phyloP scores from a whole-genome alignment of 1,140 invertebrate species.

The Neotoxoptera formosana region DNA sequence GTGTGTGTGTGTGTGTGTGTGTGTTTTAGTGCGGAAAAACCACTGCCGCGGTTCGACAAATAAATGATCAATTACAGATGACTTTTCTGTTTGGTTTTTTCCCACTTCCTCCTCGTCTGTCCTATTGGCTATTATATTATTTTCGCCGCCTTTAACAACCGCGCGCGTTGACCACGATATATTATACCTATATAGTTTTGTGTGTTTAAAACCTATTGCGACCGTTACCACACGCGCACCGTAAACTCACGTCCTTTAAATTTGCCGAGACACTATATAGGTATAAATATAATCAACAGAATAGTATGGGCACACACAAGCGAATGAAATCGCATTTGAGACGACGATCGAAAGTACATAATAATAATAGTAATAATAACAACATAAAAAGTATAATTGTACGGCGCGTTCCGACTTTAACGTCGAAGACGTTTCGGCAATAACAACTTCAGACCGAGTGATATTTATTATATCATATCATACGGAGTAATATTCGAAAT shows the following conservation, averaged over 20 bases:
- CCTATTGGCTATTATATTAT: no score
- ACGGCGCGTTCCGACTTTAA: not conserved
- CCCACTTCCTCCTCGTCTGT: not conserved
- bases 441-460: not conserved
- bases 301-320: not conserved
- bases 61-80: conserved; percentile 14
- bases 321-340: not conserved
- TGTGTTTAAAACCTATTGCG: not conserved
- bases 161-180: not conserved
- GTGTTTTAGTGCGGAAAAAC: not conserved
- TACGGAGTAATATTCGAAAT: not conserved
- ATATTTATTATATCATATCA: not conserved
- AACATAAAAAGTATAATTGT: not conserved
- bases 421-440: not conserved
- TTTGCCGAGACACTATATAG: not conserved
- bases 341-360: not conserved
- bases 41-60: not conserved
- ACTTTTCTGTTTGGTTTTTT: not conserved
- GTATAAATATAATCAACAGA: not conserved
- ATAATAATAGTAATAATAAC: not conserved
- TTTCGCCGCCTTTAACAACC: not conserved
- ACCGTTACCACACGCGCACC: not conserved
- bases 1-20: no score
- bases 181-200: not conserved
- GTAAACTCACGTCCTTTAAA: not conserved